phyloP scores from a whole-genome alignment of 2,888 invertebrate species.

The Didymodactylos carnosus region DNA sequence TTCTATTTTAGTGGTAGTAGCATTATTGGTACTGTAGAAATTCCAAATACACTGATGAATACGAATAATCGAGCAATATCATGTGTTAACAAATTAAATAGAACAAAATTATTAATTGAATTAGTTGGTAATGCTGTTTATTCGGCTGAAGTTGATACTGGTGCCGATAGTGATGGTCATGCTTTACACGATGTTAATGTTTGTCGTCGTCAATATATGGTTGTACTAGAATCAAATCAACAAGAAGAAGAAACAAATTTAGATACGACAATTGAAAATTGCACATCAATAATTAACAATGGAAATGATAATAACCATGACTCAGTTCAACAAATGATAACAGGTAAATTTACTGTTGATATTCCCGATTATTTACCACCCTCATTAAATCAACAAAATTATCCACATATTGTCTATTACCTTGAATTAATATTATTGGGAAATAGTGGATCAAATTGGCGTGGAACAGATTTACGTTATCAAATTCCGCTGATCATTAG shows the following conservation, averaged over 20 bases:
- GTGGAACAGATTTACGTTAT: background rate
- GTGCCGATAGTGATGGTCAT: background rate
- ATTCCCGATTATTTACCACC: background rate
- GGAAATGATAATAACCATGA: background rate
- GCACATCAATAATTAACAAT: background rate
- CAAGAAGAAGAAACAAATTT: background rate
- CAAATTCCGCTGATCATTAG: background rate
- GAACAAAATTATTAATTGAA: background rate
- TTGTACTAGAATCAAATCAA: background rate
- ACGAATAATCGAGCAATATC: background rate
- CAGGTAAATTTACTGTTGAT: background rate
- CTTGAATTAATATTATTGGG: too few relatives aligned
- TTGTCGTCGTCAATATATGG: background rate
- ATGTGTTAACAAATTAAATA: background rate
- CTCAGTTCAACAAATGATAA: background rate
- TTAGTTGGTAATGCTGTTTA: background rate
- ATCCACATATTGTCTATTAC: background rate
- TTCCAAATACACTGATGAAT: background rate
- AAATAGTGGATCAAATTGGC: background rate
- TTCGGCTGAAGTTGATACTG: background rate
- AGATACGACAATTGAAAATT: background rate
- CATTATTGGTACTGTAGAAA: background rate
- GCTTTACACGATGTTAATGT: background rate
- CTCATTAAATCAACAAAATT: background rate
- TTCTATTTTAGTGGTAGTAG: background rate